Percentiles rank a stretch among this genome's conserved stretches.
Evolutionary conservation across 2,113 vertebrate species (phyloP).

Genomic region (Cynocephalus volans): DNA sequence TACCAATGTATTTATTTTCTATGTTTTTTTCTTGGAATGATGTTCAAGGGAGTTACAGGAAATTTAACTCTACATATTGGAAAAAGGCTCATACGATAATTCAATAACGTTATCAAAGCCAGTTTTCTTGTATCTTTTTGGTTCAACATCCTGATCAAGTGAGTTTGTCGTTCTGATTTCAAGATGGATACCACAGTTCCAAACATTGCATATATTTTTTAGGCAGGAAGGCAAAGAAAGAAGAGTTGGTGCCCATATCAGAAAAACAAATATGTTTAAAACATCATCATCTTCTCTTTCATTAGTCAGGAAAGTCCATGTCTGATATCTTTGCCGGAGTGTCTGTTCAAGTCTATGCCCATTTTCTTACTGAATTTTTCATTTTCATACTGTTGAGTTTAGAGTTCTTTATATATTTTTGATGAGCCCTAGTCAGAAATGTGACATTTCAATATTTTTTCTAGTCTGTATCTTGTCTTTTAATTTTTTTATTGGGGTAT

Average conservation of each 20-base stretch:
- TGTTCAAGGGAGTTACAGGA: background rate
- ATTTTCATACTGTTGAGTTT: background rate
- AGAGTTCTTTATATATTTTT: background rate
- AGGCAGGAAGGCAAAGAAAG: background rate
- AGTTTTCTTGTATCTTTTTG: background rate
- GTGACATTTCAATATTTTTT: constrained; percentile 16
- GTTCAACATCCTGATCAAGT: background rate
- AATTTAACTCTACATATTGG: constrained; percentile 6
- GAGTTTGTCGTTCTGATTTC: constrained; percentile 18
- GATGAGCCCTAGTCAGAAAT: background rate
- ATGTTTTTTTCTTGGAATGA: background rate
- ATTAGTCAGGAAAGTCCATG: constrained; percentile 1
- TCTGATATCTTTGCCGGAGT: background rate
- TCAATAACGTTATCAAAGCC: background rate
- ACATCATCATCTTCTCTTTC: background rate
- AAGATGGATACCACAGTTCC: background rate
- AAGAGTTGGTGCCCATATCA: background rate
- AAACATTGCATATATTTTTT: background rate
- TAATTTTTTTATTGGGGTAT: background rate
- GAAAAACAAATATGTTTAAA: constrained; percentile 29
- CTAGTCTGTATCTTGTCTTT: constrained; percentile 1
- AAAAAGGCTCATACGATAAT: background rate
- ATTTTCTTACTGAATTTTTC: background rate
- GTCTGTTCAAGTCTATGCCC: constrained; percentile 3
- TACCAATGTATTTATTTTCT: constrained; percentile 7